Base-by-base conservation (phyloP, 37 sponge, comb jelly and placozoan genomes). In the Halichondria panicea region DNA sequence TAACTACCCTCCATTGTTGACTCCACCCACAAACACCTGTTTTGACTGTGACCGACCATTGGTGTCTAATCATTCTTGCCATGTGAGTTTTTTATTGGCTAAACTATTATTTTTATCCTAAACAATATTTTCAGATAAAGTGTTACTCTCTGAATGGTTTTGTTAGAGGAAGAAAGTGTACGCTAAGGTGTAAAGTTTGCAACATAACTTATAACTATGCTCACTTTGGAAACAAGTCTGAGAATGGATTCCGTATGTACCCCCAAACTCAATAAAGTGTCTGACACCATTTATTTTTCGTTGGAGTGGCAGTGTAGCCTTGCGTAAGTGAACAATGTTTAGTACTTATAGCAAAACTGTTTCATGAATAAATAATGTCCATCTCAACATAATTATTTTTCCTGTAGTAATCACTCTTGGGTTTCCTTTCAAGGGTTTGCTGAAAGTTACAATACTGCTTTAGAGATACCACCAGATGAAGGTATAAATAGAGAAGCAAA, bases 381-480 rank as follows among this genome's bases (percentile, higher is more conserved):
- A 48, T 48, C 52, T 48, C 11, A 11, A 18, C 15, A 48, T 48
- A 48, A 48, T 18, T 48, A 48, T 48, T 48, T 15, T 15, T 18
- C 32, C 15, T 63, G 63, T 41, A 66, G 68, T 22, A 66, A 66
- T 54, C 73, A 72, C 41, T 55, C 57, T 7, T 72, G 73, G 73
- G 73, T 72, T 18, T 72, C 73, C 19, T 80, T 80, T 57, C 80
- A 80, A 41, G 80, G 80, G 18, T 80, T 80, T 53, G 41, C 62
- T 55, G 79, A 56, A 43, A 12, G 58, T 13, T 78, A 67, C 79
- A 78, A 78, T 67, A 62, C 69, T 36, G 59, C 71, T 34, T 80
- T 80, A 15, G 4, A 55, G 9, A 25, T 78, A 58, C 53, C 77
- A 0, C 21, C 21, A 24, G 77, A 65, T 22, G n/a, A 21, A 65